Evolutionary conservation across 2,888 invertebrate species (phyloP).

Genomic region (Lepidocyrtinus sp.): DNA sequence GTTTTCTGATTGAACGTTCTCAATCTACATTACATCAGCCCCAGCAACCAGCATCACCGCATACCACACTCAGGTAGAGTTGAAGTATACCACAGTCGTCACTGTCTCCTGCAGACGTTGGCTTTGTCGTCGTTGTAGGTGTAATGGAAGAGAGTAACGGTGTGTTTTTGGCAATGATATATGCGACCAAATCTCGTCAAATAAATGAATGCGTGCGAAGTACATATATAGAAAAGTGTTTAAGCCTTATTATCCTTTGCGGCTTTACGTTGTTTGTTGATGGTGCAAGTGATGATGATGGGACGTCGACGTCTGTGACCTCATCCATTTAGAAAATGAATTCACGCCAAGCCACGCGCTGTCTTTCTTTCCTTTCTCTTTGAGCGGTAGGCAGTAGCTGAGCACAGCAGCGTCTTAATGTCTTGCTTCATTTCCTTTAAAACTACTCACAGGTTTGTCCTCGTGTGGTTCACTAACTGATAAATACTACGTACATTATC

Average conservation of each 20-base stretch:
- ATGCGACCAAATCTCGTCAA: constrained; percentile 30
- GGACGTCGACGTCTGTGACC: constrained; percentile 53
- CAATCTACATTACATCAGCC: not conserved
- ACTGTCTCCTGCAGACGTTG: constrained; percentile 15
- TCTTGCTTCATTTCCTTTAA: constrained; percentile 57
- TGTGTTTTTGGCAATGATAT: constrained; percentile 54
- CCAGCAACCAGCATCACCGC: too few relatives aligned
- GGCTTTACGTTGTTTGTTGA: not conserved
- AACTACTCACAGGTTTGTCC: constrained; percentile 38
- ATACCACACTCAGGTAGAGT: constrained; percentile 6
- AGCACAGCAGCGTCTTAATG: constrained; percentile 47
- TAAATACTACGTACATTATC: constrained; percentile 22
- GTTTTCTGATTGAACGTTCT: not conserved
- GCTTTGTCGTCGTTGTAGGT: constrained; percentile 1
- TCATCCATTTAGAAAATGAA: constrained; percentile 62
- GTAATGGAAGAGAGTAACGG: constrained; percentile 13
- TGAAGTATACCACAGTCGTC: constrained; percentile 1
- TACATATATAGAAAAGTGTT: too few relatives aligned
- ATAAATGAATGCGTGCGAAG: constrained; percentile 19
- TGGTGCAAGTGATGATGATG: constrained; percentile 40
- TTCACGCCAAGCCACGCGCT: constrained; percentile 62
- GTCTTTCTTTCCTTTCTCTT: constrained; percentile 16
- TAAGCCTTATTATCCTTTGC: too few relatives aligned
- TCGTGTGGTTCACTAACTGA: constrained; percentile 51
- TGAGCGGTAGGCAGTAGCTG: not conserved